Evolutionary conservation across 2,113 vertebrate genomes (phyloP), one percentile per base, ranked within the genome.

Genomic region (Mormyrus lacerda): DNA sequence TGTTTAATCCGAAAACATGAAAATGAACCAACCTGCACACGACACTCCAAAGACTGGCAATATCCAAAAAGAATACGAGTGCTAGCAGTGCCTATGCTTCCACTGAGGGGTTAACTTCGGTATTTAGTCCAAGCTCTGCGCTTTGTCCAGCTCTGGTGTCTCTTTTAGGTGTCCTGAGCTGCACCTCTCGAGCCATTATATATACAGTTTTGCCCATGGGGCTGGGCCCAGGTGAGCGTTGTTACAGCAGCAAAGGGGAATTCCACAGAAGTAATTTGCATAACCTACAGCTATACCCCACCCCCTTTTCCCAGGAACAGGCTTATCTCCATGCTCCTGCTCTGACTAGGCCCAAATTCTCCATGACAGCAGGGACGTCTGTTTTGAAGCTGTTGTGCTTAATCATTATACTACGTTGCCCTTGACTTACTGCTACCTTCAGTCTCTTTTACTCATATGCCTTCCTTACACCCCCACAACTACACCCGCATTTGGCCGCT

Each of bases 211-310:
- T 44, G 79, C 31, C 39, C 0, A 47, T 15, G 87, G 48, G 92
- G 91, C 24, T 73, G 84, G 89, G 88, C 90, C 92, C 92, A 93
- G 93, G 93, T 95, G 88, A 92, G 91, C 85, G 15, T 24, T 83
- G 55, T 88, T 42, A 73, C 42, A 17, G 87, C 27, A 87, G 50
- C 55, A 19, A 83, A 92, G 95, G 95, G 94, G 91, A 95, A 95
- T 95, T 96, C 95, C 95, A 95, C 89, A 48, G 92, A 89, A 90
- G 48, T 1, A 27, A 13, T 88, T 55, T 86, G 47, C 73, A 89
- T 58, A 50, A 24, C 50, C 69, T 5, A 8, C 65, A 76, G 79
- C 35, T 58, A 47, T 44, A 91, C 91, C 91, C 91, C 93, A 11
- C 87, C 58, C 86, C 76, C 35, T 48, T 89, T 89, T 85, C 79